Evolutionary conservation across 2,113 vertebrate genomes (phyloP).

Genomic region (Pampusana beccarii): DNA sequence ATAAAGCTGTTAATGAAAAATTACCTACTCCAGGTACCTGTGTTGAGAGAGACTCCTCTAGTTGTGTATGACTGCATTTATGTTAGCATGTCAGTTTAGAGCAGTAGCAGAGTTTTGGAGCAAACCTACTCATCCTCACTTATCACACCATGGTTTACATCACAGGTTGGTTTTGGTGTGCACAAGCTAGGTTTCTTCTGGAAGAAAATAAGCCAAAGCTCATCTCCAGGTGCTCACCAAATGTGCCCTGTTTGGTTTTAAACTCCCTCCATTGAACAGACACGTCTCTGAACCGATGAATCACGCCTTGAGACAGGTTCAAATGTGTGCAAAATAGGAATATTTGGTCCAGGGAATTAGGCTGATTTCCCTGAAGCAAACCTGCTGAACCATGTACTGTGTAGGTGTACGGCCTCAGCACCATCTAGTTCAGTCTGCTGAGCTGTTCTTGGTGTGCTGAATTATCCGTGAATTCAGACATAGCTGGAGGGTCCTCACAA

Average conservation of each 20-base stretch:
- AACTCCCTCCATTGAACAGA: neutral
- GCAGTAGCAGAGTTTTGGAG: neutral
- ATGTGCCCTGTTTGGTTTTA: neutral
- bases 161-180: neutral
- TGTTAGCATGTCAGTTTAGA: neutral
- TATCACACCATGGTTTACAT: neutral
- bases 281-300: neutral
- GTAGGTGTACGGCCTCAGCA: neutral
- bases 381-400: neutral
- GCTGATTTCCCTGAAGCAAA: neutral
- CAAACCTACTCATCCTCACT: neutral
- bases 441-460: neutral
- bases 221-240: neutral
- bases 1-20: neutral
- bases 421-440: neutral
- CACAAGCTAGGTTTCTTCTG: neutral
- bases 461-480: neutral
- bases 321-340: neutral
- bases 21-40: neutral
- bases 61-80: neutral
- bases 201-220: neutral
- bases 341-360: neutral
- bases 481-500: accelerated
- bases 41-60: neutral
- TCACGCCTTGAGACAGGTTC: neutral